Percentiles rank a stretch among this genome's conserved stretches.
These are phyloP conservation scores for Sylvia atricapilla DNA, from an alignment of 2,113 vertebrate genomes.

Conservation along the genomic window DNA sequence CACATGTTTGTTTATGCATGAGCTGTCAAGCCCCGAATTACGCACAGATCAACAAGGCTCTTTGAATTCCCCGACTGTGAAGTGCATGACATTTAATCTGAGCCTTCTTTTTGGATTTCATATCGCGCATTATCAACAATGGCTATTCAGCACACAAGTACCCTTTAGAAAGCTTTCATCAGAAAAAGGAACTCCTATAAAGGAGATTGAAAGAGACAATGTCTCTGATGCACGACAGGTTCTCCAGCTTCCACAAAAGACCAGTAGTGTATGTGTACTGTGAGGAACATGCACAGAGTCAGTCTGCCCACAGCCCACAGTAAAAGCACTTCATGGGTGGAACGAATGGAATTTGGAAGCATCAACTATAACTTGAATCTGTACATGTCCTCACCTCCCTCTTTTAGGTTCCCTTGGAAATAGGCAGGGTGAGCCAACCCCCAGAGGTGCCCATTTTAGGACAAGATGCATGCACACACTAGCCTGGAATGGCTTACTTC, in stretches of 20 bases:
- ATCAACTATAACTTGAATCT: not conserved
- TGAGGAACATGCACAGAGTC: not conserved
- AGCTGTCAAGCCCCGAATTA: not conserved
- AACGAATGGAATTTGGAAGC: not conserved
- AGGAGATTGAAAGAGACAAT: conserved; percentile 1
- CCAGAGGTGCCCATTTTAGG: not conserved
- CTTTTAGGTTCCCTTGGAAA: not conserved
- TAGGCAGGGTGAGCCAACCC: not conserved
- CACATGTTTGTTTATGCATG: conserved; percentile 22
- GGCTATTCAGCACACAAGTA: conserved; percentile 20
- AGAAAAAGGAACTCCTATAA: not conserved
- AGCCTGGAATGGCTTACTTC: not conserved
- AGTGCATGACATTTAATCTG: conserved; percentile 28
- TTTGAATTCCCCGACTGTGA: not conserved
- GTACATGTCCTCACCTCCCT: not conserved
- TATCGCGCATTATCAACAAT: not conserved
- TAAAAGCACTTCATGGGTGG: not conserved
- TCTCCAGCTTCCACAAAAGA: not conserved
- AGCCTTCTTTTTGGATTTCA: conserved; percentile 4
- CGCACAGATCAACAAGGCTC: conserved; percentile 21
- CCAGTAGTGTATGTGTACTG: not conserved
- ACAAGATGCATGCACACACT: not conserved
- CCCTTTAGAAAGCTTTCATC: conserved; percentile 19
- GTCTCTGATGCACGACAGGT: not conserved
- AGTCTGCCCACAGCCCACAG: not conserved